A percentile compares a stretch with the other conserved stretches of the same genome.
Conservation (phyloP, 2,113 vertebrate genomes). For the Actenoides lindsayi region DNA sequence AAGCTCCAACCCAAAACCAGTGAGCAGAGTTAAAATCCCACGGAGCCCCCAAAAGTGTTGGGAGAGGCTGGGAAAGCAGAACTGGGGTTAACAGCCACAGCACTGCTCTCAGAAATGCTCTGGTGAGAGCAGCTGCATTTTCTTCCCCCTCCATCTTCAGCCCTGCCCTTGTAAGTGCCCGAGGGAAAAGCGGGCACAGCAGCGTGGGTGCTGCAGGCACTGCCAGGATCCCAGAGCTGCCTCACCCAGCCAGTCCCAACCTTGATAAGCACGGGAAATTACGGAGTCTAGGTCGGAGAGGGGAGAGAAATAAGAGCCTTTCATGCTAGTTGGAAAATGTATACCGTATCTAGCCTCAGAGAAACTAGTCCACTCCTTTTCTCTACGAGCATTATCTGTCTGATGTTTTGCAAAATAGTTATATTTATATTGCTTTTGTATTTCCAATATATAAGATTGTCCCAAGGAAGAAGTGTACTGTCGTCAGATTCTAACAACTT, state of each 20-base stretch:
- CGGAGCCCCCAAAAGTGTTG: rapidly evolving
- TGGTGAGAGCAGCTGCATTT: rapidly evolving
- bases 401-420: neutral
- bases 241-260: neutral
- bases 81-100: neutral
- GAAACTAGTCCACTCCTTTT: neutral
- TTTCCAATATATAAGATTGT: rapidly evolving
- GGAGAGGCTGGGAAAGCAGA: slow-evolving; percentile 29
- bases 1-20: neutral
- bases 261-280: rapidly evolving
- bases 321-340: rapidly evolving
- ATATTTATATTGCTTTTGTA: neutral
- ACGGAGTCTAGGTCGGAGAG: neutral
- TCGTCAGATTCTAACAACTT: neutral
- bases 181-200: rapidly evolving
- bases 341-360: neutral
- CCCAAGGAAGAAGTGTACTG: neutral
- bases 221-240: rapidly evolving
- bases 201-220: neutral
- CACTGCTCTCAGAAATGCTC: neutral
- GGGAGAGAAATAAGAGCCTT: neutral
- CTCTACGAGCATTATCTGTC: neutral
- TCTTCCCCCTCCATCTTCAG: rapidly evolving
- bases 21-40: rapidly evolving
- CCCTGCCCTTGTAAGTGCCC: rapidly evolving